These are phyloP conservation scores for Ptyas mucosa DNA, from an alignment of 2,113 vertebrate genomes.

Conservation along the genomic window DNA sequence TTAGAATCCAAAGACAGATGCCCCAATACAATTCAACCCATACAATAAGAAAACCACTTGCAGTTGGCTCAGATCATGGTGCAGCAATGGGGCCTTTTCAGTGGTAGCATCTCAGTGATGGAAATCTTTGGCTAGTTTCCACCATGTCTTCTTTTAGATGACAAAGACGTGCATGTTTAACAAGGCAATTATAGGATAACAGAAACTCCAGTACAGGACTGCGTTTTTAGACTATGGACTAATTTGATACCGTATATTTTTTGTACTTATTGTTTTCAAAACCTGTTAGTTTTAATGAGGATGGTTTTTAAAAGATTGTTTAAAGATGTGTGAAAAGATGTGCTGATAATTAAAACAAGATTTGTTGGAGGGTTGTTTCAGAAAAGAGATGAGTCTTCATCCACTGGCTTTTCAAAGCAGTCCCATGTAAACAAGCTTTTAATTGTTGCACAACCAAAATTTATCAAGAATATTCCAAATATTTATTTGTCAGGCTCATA, in stretches of 20 bases:
- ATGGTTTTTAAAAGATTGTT: background rate
- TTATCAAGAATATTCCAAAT: background rate
- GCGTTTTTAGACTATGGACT: background rate
- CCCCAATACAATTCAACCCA: background rate
- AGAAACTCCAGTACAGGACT: background rate
- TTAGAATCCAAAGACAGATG: background rate
- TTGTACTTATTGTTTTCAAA: background rate
- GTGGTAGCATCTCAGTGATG: background rate
- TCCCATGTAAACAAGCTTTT: background rate
- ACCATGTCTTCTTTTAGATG: background rate
- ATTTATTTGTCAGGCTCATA: background rate
- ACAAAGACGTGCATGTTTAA: background rate
- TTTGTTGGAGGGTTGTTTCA: background rate
- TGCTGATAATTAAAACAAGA: background rate
- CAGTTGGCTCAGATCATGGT: background rate
- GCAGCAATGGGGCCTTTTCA: background rate
- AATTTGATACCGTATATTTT: background rate
- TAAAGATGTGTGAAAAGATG: background rate
- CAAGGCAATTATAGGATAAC: background rate
- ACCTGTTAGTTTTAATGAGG: background rate
- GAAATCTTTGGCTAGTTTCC: background rate
- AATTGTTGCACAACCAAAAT: background rate
- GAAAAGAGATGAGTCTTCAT: background rate
- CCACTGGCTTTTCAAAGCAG: background rate
- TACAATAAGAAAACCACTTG: background rate